Evolutionary conservation across 2,888 invertebrate genomes (phyloP), one percentile per base, ranked within the genome.

Genomic region (Cyclophora punctaria): DNA sequence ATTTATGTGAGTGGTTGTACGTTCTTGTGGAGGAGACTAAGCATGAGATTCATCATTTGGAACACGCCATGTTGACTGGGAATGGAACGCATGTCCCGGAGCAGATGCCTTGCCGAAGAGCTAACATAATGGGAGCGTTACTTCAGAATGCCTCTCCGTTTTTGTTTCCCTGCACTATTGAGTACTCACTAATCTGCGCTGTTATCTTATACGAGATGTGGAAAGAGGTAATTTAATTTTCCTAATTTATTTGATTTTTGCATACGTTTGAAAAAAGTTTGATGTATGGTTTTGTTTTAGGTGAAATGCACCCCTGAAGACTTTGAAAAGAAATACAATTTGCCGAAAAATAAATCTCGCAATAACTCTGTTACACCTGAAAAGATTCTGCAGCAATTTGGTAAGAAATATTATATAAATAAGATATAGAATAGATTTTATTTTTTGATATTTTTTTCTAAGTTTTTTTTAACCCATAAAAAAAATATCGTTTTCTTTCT

Each of bases 1-100:
- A 98, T 81, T 81, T 98, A 7, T 97, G 97, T 81, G 96, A 97
- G 66, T 98, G 98, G 98, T 78, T 97, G 47, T 93, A 95, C 72
- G 95, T 96, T 3, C 83, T 97, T 34, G 94, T 96, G 0, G 94
- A 95, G 72, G 96, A 97, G 76, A 96, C 96, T 2, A 94, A 95
- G 71, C 96, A 96, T 72, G 96, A 96, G 77, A 95, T 96, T 58
- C 91, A 92, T 62, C 94, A 94, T 68, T 85, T 95, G 60, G 89
- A 91, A 60, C 90, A 90, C 53, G 69, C 77, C 0, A 72, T 81
- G 44, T 48, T 68, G 5, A 49, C 62, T 7, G 52, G 35, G 48
- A 73, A 66, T 50, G 62, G 46, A 47, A 71, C 60, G 3, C 66
- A 68, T 46, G 73, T 73, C 50, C 69, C 60, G 34, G 65, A 63